phyloP scores from a whole-genome alignment of 2,113 vertebrate genomes.

The Ranitomeya variabilis region DNA sequence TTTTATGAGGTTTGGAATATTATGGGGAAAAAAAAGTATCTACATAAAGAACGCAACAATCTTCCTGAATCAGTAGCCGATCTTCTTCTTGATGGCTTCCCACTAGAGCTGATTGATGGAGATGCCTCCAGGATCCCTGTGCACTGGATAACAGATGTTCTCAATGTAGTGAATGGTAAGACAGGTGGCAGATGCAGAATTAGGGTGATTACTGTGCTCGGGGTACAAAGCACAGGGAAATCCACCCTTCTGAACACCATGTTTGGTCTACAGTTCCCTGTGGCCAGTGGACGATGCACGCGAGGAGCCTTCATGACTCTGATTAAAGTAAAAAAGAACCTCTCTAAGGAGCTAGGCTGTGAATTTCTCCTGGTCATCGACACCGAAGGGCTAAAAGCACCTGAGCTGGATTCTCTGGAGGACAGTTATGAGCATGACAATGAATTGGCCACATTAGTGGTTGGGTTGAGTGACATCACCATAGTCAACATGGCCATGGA shows the following conservation, averaged over 20 bases:
- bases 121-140: constrained; percentile 75
- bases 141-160: constrained; percentile 75
- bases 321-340: constrained; percentile 64
- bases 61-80: constrained; percentile 64
- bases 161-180: constrained; percentile 64
- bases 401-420: constrained; percentile 48
- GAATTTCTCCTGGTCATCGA: constrained; percentile 73
- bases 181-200: constrained; percentile 68
- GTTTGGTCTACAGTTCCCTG: constrained; percentile 75
- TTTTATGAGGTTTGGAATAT: constrained; percentile 69
- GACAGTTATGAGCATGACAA: constrained; percentile 65
- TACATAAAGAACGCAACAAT: constrained; percentile 66
- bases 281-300: not conserved
- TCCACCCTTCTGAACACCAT: constrained; percentile 79
- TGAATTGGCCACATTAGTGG: constrained; percentile 72
- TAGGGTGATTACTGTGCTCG: constrained; percentile 58
- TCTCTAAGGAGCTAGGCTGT: constrained; percentile 71
- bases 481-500: constrained; percentile 73
- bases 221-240: constrained; percentile 76
- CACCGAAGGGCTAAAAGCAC: constrained; percentile 63
- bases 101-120: constrained; percentile 63
- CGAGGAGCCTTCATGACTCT: not conserved
- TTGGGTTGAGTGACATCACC: constrained; percentile 74
- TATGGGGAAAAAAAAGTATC: constrained; percentile 59
- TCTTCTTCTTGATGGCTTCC: constrained; percentile 55